Evolutionary conservation across 2,113 vertebrate genomes (phyloP).

Genomic region (Chloebia gouldiae): DNA sequence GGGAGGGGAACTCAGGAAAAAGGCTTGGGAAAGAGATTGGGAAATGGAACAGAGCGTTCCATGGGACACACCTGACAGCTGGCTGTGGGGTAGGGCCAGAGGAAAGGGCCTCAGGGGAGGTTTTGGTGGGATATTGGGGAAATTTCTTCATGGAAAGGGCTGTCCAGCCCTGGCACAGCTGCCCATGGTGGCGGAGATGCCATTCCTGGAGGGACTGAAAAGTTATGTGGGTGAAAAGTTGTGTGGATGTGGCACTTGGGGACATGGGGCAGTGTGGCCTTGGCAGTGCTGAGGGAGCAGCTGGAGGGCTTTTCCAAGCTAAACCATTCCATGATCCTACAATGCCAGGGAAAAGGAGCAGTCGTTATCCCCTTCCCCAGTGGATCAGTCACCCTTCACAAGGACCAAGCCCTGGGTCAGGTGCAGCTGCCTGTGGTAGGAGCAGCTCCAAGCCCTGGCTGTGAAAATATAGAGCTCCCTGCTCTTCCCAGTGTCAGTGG

Average conservation of each 20-base stretch:
- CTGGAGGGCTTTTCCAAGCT: not conserved
- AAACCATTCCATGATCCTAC: not conserved
- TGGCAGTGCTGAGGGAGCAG: not conserved
- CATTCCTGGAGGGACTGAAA: not conserved
- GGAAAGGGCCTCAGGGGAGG: not conserved
- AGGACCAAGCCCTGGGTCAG: not conserved
- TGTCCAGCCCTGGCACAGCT: not conserved
- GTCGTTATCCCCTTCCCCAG: not conserved
- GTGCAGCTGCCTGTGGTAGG: not conserved
- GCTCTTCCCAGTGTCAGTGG: not conserved
- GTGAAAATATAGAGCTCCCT: fast-evolving
- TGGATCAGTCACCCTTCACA: fast-evolving
- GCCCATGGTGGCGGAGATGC: not conserved
- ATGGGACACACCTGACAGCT: not conserved
- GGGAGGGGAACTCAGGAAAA: not conserved
- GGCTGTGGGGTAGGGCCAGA: not conserved
- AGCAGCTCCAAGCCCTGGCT: not conserved
- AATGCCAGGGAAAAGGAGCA: not conserved
- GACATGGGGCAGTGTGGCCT: not conserved
- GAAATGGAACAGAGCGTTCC: not conserved
- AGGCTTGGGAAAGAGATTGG: not conserved
- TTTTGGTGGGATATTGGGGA: not conserved
- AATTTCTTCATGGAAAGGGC: not conserved
- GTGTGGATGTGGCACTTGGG: not conserved
- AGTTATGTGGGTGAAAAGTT: fast-evolving